Conservation (phyloP, 1,140 invertebrate genomes). For the Drosophila albomicans region DNA sequence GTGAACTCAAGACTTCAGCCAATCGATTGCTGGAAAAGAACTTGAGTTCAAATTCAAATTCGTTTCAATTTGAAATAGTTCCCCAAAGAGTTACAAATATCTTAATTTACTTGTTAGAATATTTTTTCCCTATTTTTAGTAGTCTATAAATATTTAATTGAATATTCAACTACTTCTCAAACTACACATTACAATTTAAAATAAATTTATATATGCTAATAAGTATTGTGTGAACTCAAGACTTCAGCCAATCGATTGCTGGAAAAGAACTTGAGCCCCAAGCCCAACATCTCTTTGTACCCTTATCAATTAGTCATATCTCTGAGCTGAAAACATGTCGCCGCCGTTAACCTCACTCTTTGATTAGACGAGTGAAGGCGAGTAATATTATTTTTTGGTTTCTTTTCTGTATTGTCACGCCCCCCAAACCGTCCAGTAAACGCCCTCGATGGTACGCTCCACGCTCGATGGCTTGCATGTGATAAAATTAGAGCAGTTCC, state of each 20-base stretch:
- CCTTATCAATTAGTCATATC: slow-evolving; percentile 36
- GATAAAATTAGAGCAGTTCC: slow-evolving; percentile 69
- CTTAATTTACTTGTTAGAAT: too few species aligned
- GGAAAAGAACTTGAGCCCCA: background rate
- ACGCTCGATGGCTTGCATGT: slow-evolving; percentile 69
- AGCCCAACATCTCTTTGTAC: background rate
- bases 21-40: background rate
- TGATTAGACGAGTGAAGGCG: slow-evolving; percentile 22
- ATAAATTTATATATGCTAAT: background rate
- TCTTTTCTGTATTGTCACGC: slow-evolving; percentile 19
- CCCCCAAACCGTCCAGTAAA: slow-evolving; percentile 37
- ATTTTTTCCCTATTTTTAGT: too few species aligned
- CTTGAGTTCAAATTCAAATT: background rate
- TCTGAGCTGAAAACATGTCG: slow-evolving; percentile 13
- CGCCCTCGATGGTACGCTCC: slow-evolving; percentile 10
- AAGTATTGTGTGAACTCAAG: background rate
- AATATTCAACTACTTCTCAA: too few species aligned
- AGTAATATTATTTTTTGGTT: slow-evolving; percentile 10
- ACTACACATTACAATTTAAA: too few species aligned
- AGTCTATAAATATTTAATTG: too few species aligned
- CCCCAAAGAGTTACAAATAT: too few species aligned
- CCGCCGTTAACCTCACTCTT: slow-evolving; percentile 21
- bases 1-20: background rate
- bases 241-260: background rate
- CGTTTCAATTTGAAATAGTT: background rate